Evolutionary conservation across 1,140 invertebrate genomes (phyloP).

Genomic region (Onthophagus taurus): DNA sequence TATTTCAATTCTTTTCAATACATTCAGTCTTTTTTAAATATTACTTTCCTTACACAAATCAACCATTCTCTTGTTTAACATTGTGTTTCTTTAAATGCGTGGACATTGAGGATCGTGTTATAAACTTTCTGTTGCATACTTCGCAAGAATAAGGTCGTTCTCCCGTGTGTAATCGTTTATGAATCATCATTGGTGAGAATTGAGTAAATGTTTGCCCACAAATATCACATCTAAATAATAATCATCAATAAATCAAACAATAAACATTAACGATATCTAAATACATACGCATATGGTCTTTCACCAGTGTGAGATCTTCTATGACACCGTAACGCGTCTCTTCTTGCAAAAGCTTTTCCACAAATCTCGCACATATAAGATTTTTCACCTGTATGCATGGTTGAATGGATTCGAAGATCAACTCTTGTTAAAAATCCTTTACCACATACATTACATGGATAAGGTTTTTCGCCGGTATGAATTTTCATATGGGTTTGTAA

Average conservation of each 20-base stretch:
- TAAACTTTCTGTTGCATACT: slow-evolving; percentile 52
- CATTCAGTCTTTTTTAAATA: no score
- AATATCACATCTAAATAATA: slow-evolving; percentile 43
- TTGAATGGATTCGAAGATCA: slow-evolving; percentile 51
- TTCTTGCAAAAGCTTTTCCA: slow-evolving; percentile 57
- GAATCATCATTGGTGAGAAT: slow-evolving; percentile 53
- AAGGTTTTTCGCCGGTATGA: slow-evolving; percentile 54
- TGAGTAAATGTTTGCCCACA: slow-evolving; percentile 55
- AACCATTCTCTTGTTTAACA: slow-evolving; percentile 4
- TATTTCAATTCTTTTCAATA: no score
- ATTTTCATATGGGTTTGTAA: slow-evolving; percentile 57
- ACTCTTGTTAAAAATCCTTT: slow-evolving; percentile 53
- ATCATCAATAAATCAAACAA: neutral
- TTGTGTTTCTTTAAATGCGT: slow-evolving; percentile 48
- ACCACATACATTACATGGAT: slow-evolving; percentile 57
- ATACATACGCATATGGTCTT: slow-evolving; percentile 43
- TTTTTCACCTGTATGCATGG: slow-evolving; percentile 61
- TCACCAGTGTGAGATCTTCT: slow-evolving; percentile 60
- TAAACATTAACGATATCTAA: neutral
- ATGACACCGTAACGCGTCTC: slow-evolving; percentile 60
- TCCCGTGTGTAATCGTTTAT: slow-evolving; percentile 61
- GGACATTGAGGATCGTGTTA: slow-evolving; percentile 51
- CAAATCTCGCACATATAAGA: slow-evolving; percentile 58
- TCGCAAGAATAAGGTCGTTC: slow-evolving; percentile 74
- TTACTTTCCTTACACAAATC: no score